These are phyloP conservation scores for Trinectes maculatus DNA, from an alignment of 2,113 vertebrate genomes.

Conservation along the genomic window DNA sequence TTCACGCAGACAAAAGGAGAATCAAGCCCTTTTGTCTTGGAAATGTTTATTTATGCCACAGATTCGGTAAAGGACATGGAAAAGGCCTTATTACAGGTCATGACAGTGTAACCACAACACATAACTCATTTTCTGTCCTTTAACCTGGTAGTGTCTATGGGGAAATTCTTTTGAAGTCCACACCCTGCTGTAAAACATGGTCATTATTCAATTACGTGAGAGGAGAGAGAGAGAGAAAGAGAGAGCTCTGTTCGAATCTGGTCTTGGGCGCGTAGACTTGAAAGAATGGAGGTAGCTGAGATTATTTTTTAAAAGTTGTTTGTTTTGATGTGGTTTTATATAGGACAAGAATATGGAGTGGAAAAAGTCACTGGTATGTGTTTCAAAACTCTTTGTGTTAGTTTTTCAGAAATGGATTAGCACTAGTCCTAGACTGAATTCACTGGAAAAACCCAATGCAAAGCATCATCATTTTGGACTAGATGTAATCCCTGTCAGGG, in stretches of 20 bases:
- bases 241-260: slow-evolving; percentile 47
- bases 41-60: slow-evolving; percentile 69
- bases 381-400: slow-evolving; percentile 10
- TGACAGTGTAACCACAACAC: slow-evolving; percentile 60
- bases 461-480: neutral
- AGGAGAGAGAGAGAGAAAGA: too few relatives aligned
- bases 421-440: neutral
- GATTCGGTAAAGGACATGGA: slow-evolving; percentile 68
- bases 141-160: slow-evolving; percentile 63
- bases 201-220: slow-evolving; percentile 68
- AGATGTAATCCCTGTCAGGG: slow-evolving; percentile 30
- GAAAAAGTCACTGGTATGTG: slow-evolving; percentile 6
- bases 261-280: slow-evolving; percentile 26
- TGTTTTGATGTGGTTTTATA: slow-evolving; percentile 6
- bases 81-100: slow-evolving; percentile 76
- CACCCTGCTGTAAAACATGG: slow-evolving; percentile 69
- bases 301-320: slow-evolving; percentile 6
- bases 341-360: neutral
- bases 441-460: neutral
- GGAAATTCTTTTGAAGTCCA: slow-evolving; percentile 65
- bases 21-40: slow-evolving; percentile 60
- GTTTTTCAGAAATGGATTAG: slow-evolving; percentile 10
- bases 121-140: slow-evolving; percentile 71
- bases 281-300: slow-evolving; percentile 1
- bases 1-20: slow-evolving; percentile 53